A percentile compares a stretch with the other conserved stretches of the same genome.
Evolutionary conservation across 1,140 invertebrate genomes (phyloP).

Genomic region (Camponotus floridanus): DNA sequence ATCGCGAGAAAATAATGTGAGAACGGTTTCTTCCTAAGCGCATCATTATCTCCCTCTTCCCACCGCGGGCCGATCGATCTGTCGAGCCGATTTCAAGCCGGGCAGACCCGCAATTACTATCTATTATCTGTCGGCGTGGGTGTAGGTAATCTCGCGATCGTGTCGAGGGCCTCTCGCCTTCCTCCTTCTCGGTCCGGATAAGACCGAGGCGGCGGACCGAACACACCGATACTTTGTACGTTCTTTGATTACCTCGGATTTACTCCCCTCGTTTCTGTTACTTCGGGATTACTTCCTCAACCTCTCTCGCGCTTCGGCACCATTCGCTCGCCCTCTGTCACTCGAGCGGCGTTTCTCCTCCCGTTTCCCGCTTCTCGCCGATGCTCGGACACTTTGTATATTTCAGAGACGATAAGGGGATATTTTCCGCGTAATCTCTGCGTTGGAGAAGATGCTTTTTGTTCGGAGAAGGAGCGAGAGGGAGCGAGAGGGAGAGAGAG

Average conservation of each 20-base stretch:
- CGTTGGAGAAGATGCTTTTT: constrained; percentile 9
- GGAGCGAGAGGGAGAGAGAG: background rate
- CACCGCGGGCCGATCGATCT: constrained; percentile 71
- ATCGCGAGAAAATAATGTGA: constrained; percentile 77
- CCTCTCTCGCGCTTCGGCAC: constrained; percentile 46
- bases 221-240: constrained; percentile 62
- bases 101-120: constrained; percentile 78
- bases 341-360: background rate
- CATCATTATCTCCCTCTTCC: constrained; percentile 74
- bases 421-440: background rate
- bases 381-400: background rate
- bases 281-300: constrained; percentile 60
- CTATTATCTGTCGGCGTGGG: constrained; percentile 78
- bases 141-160: constrained; percentile 78
- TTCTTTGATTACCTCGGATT: constrained; percentile 63
- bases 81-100: constrained; percentile 76
- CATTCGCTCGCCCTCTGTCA: constrained; percentile 28
- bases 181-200: constrained; percentile 38
- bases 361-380: background rate
- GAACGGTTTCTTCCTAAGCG: constrained; percentile 73
- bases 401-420: background rate
- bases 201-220: constrained; percentile 45
- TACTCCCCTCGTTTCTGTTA: constrained; percentile 61
- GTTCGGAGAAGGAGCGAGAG: background rate
- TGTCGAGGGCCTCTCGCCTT: constrained; percentile 72